Evolutionary conservation across 2,797 vertebrate genomes (phyloP).

Genomic region (Xiphophorus birchmanni): DNA sequence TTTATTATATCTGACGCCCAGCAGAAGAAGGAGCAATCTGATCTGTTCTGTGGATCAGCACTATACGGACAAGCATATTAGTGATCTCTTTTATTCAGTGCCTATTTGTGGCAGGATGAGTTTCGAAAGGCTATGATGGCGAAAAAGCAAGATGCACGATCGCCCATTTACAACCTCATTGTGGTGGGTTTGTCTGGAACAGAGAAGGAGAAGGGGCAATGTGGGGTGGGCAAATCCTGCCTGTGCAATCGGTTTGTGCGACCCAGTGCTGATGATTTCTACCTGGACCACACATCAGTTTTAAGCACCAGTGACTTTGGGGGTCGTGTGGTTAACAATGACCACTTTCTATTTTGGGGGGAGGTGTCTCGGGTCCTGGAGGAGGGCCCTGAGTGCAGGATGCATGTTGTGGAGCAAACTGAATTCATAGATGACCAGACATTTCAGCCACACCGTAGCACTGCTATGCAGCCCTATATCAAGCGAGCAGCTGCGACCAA

Average conservation of each 20-base stretch:
- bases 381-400: constrained; percentile 90
- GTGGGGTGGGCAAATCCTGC: constrained; percentile 96
- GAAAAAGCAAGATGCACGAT: constrained; percentile 96
- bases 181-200: constrained; percentile 98
- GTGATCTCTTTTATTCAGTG: constrained; percentile 79
- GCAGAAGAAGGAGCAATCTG: constrained; percentile 60
- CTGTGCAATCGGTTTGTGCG: constrained; percentile 95
- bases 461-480: constrained; percentile 96
- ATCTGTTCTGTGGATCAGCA: constrained; percentile 64
- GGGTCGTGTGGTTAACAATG: constrained; percentile 97
- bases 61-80: constrained; percentile 70
- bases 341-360: constrained; percentile 98
- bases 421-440: constrained; percentile 99
- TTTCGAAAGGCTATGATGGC: constrained; percentile 90
- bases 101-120: constrained; percentile 89
- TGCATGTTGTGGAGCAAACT: constrained; percentile 97
- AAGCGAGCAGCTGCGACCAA: constrained; percentile 94
- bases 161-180: constrained; percentile 94
- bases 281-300: constrained; percentile 97
- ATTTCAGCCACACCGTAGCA: constrained; percentile 97
- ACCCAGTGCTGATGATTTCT: constrained; percentile 94
- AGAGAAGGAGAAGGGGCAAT: constrained; percentile 97
- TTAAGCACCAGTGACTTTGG: constrained; percentile 99
- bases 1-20: constrained; percentile 56
- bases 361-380: constrained; percentile 89